A percentile compares a stretch with the other conserved stretches of the same genome.
Evolutionary conservation across 2,113 vertebrate species (phyloP).

Genomic region (Scomber japonicus): DNA sequence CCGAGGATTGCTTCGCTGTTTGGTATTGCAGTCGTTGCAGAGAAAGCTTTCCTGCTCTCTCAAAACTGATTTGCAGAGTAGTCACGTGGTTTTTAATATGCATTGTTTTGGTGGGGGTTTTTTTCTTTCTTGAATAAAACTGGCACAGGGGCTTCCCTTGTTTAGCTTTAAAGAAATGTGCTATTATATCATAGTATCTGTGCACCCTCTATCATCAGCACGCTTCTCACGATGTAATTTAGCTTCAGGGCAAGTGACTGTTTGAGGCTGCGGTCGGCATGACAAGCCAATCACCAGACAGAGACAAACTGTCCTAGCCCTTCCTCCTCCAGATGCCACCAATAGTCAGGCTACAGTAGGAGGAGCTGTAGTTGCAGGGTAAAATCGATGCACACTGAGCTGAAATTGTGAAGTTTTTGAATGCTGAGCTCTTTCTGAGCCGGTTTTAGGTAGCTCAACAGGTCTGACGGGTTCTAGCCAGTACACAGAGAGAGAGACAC

Average conservation of each 20-base stretch:
- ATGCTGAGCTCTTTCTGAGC: slow-evolving; percentile 49
- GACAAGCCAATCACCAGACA: slow-evolving; percentile 59
- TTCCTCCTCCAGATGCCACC: slow-evolving; percentile 53
- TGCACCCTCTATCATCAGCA: slow-evolving; percentile 19
- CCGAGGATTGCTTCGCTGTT: background rate
- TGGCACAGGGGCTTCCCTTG: too few species aligned
- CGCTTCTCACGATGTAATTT: slow-evolving; percentile 33
- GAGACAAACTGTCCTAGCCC: slow-evolving; percentile 19
- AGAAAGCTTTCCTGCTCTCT: background rate
- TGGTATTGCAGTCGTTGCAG: background rate
- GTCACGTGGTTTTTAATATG: slow-evolving; percentile 25
- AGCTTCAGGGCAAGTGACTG: background rate
- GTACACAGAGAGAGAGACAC: slow-evolving; percentile 32
- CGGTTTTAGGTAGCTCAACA: slow-evolving; percentile 68
- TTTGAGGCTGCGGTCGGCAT: background rate
- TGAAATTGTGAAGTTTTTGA: slow-evolving; percentile 71
- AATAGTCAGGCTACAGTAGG: slow-evolving; percentile 44
- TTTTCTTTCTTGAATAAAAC: background rate
- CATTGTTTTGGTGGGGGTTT: background rate
- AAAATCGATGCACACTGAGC: slow-evolving; percentile 61
- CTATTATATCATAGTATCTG: background rate
- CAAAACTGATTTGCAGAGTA: background rate
- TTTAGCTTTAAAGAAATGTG: background rate
- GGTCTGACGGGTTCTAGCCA: slow-evolving; percentile 55
- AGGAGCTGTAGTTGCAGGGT: slow-evolving; percentile 51